Base-by-base conservation (phyloP, 1,140 invertebrate genomes). In the Oreohelix idahoensis region DNA sequence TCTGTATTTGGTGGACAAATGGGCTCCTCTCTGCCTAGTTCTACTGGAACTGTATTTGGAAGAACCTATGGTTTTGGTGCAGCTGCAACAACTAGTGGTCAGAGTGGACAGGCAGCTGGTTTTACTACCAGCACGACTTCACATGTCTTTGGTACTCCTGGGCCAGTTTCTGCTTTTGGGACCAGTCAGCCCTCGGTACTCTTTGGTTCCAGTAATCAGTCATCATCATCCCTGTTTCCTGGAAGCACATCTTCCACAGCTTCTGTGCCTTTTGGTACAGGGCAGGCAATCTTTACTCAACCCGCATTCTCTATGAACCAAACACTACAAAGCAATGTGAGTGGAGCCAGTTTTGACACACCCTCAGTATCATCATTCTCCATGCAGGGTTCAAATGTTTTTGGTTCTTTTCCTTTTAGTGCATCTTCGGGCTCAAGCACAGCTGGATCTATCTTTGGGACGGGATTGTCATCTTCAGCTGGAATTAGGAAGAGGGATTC, bases 1-100 rank as follows among this genome's bases (percentile, higher is more conserved):
- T 53, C 45, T 39, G 45, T 82, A 1, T 82, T 82, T 75, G 80
- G 71, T 63, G 71, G 71, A n/a, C 51, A 63, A n/a, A 13, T 13
- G 17, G 23, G n/a, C n/a, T n/a, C 2, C 45, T 83, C 53, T 23
- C 26, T 15, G 53, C 17, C 53, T 23, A 58, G 53, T 66, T 45
- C 36, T 51, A 66, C 36, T 29, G 42, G 17, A 45, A 76, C 29
- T 53, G 29, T 76, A 38, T 76, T 76, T 76, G 74, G 74, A 1
- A 36, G 45, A 76, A 76, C 51, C n/a, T 32, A 11, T 32, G 74
- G 17, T 35, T 76, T 53, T 76, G 42, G 32, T 51, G 35, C 74
- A 26, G 4, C 4, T 45, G 51, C 42, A 29, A 17, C 42, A 29
- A 17, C 38, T 42, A 10, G 11, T 42, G 45, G 36, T 5, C 20